Evolutionary conservation across 2,888 invertebrate species (phyloP).

Genomic region (Apocheima hispidaria): DNA sequence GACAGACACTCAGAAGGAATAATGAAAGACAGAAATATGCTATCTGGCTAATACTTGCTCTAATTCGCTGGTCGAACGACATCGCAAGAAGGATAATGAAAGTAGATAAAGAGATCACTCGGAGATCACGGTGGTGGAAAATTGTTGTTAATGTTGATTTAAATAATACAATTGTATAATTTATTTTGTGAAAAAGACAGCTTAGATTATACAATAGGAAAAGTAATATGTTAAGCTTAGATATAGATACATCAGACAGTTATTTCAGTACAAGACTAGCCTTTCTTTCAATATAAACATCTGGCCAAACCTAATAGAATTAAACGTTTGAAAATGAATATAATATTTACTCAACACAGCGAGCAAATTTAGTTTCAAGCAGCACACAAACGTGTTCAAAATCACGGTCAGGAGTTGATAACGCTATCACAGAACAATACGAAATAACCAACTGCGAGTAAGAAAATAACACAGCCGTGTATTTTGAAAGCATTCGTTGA

Average conservation of each 20-base stretch:
- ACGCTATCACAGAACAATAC: slow-evolving; percentile 35
- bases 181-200: not conserved
- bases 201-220: not conserved
- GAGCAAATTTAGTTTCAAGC: not conserved
- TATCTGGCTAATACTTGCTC: not conserved
- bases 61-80: not conserved
- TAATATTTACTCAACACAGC: slow-evolving; percentile 4
- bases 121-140: not conserved
- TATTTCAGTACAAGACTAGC: too few species aligned
- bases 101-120: not conserved
- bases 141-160: not conserved
- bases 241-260: too few species aligned
- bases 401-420: slow-evolving; percentile 34
- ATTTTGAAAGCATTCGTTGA: slow-evolving; percentile 19
- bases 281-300: too few species aligned
- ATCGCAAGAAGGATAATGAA: not conserved
- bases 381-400: slow-evolving; percentile 29
- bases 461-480: slow-evolving; percentile 14
- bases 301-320: not conserved
- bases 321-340: not conserved
- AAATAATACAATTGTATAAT: not conserved
- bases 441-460: slow-evolving; percentile 15
- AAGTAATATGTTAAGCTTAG: too few species aligned
- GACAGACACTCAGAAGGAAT: not conserved
- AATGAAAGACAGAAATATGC: not conserved